phyloP scores from a whole-genome alignment of 2,113 vertebrate genomes.

The Cyanoderma ruficeps region DNA sequence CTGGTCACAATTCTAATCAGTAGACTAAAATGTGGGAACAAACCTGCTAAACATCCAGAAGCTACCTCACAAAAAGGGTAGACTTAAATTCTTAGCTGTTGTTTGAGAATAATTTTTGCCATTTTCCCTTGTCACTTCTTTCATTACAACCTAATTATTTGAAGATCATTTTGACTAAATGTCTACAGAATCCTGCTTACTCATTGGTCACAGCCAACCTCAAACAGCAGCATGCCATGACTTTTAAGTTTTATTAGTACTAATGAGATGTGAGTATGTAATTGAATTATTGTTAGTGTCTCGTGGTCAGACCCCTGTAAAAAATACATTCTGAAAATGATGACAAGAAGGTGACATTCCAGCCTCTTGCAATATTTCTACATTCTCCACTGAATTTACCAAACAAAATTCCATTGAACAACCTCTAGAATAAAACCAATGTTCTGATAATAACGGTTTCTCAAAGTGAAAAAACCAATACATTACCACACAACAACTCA shows the following conservation, averaged over 20 bases:
- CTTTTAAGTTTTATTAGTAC: neutral
- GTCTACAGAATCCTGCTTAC: neutral
- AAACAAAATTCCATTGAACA: neutral
- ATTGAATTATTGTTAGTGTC: neutral
- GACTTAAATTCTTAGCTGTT: neutral
- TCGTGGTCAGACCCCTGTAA: neutral
- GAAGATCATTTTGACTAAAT: neutral
- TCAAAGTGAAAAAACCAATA: neutral
- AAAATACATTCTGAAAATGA: neutral
- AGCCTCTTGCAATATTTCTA: neutral
- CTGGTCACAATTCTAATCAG: neutral
- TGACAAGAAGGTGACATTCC: neutral
- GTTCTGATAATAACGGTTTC: neutral
- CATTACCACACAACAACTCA: neutral
- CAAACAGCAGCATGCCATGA: neutral
- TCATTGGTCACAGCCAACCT: neutral
- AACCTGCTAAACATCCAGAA: neutral
- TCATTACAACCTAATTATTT: neutral
- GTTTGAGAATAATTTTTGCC: neutral
- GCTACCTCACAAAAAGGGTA: neutral
- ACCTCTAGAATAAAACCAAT: neutral
- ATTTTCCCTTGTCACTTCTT: slow-evolving; percentile 5
- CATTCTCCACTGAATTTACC: neutral
- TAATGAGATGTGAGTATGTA: slow-evolving; percentile 16
- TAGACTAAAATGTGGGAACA: neutral